phyloP scores from a whole-genome alignment of 2,113 vertebrate genomes.

The Trogon melanurus region DNA sequence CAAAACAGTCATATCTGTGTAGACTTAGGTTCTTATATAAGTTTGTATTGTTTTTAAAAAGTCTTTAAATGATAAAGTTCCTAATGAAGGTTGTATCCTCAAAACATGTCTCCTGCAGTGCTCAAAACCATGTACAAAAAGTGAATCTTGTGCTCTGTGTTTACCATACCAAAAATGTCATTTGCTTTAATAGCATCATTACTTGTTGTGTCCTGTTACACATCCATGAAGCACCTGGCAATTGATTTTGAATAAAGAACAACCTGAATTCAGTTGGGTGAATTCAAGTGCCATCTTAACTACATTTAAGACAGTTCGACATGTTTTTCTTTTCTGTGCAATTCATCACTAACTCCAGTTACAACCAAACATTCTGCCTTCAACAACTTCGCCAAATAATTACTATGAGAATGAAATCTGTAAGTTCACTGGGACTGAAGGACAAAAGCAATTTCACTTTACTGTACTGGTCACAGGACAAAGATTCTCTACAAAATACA shows the following conservation, averaged over 20 bases:
- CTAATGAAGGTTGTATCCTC: not conserved
- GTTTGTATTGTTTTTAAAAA: not conserved
- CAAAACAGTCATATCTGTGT: not conserved
- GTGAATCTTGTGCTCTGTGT: not conserved
- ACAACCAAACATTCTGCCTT: not conserved
- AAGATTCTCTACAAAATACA: not conserved
- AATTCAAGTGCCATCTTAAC: too few species aligned
- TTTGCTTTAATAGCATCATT: not conserved
- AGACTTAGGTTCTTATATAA: not conserved
- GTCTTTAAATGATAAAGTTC: not conserved
- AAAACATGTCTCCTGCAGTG: not conserved
- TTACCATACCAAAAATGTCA: not conserved
- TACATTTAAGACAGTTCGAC: not conserved
- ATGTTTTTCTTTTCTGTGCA: not conserved
- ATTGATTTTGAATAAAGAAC: not conserved
- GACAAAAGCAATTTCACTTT: not conserved
- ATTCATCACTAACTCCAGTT: not conserved
- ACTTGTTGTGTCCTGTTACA: not conserved
- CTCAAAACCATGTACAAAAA: not conserved
- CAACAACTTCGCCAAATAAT: not conserved
- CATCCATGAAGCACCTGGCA: not conserved
- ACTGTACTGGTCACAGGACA: not conserved
- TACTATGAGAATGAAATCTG: not conserved
- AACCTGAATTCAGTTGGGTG: not conserved
- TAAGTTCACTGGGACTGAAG: not conserved